Base-by-base conservation (phyloP, 2,113 vertebrate species). In the Alethe diademata region DNA sequence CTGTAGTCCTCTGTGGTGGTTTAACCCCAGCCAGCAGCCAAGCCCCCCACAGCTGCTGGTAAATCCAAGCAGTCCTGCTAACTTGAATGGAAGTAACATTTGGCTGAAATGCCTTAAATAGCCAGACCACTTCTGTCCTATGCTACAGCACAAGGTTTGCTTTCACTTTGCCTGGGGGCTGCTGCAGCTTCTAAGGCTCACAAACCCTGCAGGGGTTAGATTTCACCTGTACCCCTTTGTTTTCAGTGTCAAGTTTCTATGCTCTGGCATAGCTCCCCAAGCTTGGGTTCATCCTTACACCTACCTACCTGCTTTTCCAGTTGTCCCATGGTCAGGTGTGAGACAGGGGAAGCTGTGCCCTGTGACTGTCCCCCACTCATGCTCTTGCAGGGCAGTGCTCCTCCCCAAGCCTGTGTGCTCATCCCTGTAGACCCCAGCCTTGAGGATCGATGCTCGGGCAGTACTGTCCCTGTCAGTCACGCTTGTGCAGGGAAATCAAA, bases 201-300 rank as follows among this genome's bases (percentile, higher is more conserved):
- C 42, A 74, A 19, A 45, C 26, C 18, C n/a, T 62, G 2, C 35
- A 45, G 56, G 36, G 38, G 7, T 80, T 62, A 47, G 33, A 38
- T 89, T 94, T 81, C 61, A 48, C 56, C 42, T 35, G 10, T 26
- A 65, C 11, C 54, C 38, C 24, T 86, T 76, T 61, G 40, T 50
- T 91, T 74, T 64, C 66, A 60, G 26, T 13, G 20, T 82, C n/a
- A 38, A 2, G n/a, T 75, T 61, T 45, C 42, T 84, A 6, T 0
- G 0, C 8, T 36, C 28, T 0, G 0, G 43, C 33, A 5, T 5
- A 17, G 47, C 20, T 71, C n/a, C 45, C 78, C 11, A 14, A 69
- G 64, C 22, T 57, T 56, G 29, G 5, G 4, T 40, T 80, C 42
- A 43, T 74, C 42, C 3, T 42, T 50, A 29, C 9, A 20, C 25